Conservation (phyloP, 2,797 vertebrate species). For the Periophthalmus magnuspinnatus region DNA sequence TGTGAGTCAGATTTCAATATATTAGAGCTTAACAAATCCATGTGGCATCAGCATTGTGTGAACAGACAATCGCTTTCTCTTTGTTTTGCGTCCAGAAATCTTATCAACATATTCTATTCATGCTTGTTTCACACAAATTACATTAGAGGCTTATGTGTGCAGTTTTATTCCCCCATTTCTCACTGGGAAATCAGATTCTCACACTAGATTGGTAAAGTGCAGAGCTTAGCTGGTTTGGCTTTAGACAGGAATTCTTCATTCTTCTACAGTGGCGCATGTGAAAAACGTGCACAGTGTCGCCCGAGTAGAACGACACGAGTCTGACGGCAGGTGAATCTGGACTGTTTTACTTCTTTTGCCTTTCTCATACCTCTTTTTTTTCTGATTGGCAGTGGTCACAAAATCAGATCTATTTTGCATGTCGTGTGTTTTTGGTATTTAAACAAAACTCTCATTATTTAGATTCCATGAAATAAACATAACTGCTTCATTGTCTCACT, state of each 20-base stretch:
- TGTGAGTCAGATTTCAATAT: constrained; percentile 64
- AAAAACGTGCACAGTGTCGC: constrained; percentile 45
- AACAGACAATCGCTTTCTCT: constrained; percentile 65
- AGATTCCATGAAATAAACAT: constrained; percentile 23
- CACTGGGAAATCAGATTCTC: constrained; percentile 35
- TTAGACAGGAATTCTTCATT: constrained; percentile 60
- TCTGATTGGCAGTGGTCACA: constrained; percentile 19
- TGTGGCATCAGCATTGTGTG: constrained; percentile 64
- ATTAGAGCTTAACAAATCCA: constrained; percentile 64
- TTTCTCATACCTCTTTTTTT: constrained; percentile 13
- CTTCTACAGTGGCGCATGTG: constrained; percentile 55
- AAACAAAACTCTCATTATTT: background rate
- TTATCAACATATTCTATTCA: constrained; percentile 40
- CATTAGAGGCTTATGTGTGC: constrained; percentile 45
- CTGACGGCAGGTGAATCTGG: constrained; percentile 19
- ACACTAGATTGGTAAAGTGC: constrained; percentile 44
- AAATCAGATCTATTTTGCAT: constrained; percentile 14
- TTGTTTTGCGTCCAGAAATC: constrained; percentile 48
- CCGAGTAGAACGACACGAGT: constrained; percentile 4
- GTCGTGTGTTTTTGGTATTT: constrained; percentile 14
- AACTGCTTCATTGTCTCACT: constrained; percentile 12
- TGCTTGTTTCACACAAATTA: constrained; percentile 52
- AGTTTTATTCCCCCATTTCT: constrained; percentile 38
- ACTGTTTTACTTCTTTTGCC: constrained; percentile 20
- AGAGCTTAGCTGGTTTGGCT: constrained; percentile 53